Evolutionary conservation across 2,888 invertebrate genomes (phyloP).

Genomic region (Drosophila borborema): DNA sequence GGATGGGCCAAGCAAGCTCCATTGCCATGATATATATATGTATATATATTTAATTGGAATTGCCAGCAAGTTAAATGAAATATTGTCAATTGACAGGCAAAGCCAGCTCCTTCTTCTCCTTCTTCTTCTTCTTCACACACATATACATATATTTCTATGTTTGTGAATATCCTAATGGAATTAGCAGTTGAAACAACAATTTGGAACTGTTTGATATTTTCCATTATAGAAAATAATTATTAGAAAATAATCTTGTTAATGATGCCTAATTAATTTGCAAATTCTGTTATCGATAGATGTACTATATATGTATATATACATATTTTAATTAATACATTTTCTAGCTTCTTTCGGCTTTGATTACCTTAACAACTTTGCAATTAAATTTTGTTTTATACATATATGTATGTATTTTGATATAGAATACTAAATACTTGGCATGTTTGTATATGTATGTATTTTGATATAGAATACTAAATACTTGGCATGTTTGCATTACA

Average conservation of each 20-base stretch:
- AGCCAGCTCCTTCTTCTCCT: neutral
- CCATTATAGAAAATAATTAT: neutral
- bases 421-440: neutral
- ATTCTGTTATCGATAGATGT: neutral
- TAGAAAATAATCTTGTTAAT: constrained; percentile 1
- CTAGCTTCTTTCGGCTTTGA: neutral
- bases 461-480: neutral
- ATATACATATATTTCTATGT: neutral
- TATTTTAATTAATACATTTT: neutral
- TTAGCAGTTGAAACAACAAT: constrained; percentile 13
- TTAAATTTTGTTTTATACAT: neutral
- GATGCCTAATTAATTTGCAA: neutral
- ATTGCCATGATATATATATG: constrained; percentile 18
- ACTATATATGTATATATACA: neutral
- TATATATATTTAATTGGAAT: constrained; percentile 38
- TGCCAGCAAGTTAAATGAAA: constrained; percentile 39
- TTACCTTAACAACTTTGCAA: neutral
- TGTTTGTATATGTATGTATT: neutral
- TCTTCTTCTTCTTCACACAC: neutral
- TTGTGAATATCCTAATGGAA: constrained; percentile 7
- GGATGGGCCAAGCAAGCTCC: constrained; percentile 18
- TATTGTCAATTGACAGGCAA: constrained; percentile 33
- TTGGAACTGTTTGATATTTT: neutral
- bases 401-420: neutral
- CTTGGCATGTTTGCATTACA: neutral